Evolutionary conservation across 1,140 invertebrate genomes (phyloP).

Genomic region (Nymphalis io): DNA sequence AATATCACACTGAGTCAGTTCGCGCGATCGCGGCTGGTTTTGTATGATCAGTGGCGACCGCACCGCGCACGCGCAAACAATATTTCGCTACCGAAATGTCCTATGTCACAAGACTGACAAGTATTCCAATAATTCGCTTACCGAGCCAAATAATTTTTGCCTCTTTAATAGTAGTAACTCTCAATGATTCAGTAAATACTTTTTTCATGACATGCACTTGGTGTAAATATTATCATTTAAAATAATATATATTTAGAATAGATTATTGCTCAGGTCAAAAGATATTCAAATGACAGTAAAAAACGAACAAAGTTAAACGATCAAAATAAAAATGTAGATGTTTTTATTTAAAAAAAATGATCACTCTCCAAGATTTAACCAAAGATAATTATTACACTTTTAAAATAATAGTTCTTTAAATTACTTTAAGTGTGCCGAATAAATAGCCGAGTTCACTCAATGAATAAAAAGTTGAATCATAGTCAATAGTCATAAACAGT

Average conservation of each 20-base stretch:
- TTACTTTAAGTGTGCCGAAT: too few species aligned
- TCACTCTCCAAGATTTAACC: too few species aligned
- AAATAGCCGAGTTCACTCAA: too few species aligned
- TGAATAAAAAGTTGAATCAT: neutral
- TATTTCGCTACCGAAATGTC: conserved; percentile 48
- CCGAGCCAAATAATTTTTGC: conserved; percentile 66
- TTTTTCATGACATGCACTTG: conserved; percentile 55
- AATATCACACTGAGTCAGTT: conserved; percentile 77
- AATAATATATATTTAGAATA: conserved; percentile 20
- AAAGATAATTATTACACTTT: too few species aligned
- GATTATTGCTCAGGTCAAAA: neutral
- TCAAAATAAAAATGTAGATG: too few species aligned
- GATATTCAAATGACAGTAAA: too few species aligned
- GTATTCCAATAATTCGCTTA: conserved; percentile 68
- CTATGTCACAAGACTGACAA: conserved; percentile 44
- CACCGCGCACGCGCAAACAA: conserved; percentile 68
- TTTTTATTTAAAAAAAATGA: too few species aligned
- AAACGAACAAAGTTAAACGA: too few species aligned
- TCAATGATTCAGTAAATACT: conserved; percentile 70
- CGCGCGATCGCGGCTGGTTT: conserved; percentile 68
- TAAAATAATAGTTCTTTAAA: too few species aligned
- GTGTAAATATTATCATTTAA: conserved; percentile 40
- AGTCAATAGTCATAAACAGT: too few species aligned
- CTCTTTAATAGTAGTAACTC: conserved; percentile 49
- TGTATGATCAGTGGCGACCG: conserved; percentile 59